These are phyloP conservation scores for Rhinolophus sinicus DNA, from an alignment of 2,113 vertebrate genomes.

Conservation along the genomic window DNA sequence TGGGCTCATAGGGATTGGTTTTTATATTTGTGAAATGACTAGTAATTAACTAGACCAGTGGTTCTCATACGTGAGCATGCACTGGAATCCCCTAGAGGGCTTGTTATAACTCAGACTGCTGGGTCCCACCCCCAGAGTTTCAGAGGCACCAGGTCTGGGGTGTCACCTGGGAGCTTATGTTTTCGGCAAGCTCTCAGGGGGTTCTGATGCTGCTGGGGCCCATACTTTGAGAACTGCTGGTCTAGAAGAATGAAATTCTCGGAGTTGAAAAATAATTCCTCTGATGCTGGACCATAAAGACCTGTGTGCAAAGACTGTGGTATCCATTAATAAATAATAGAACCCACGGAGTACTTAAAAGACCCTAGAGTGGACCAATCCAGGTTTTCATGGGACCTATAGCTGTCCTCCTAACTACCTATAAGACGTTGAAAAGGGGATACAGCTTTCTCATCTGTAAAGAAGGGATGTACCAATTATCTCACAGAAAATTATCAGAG, in stretches of 20 bases:
- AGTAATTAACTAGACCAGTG: neutral
- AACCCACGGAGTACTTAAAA: neutral
- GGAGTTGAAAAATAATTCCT: neutral
- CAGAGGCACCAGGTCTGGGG: neutral
- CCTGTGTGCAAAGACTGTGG: neutral
- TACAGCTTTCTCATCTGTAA: neutral
- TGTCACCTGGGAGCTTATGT: neutral
- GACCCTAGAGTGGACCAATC: neutral
- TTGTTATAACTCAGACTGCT: neutral
- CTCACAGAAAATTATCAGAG: neutral
- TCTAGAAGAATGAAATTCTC: neutral
- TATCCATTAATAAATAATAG: rapidly evolving
- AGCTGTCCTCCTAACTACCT: neutral
- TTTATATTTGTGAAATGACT: neutral
- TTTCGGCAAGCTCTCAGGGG: neutral
- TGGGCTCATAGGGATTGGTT: neutral
- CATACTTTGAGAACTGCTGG: neutral
- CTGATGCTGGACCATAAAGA: neutral
- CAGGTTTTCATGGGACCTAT: neutral
- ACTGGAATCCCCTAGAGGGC: neutral
- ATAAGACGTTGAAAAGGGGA: neutral
- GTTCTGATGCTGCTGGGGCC: neutral
- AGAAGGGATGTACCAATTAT: neutral
- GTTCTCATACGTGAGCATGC: neutral
- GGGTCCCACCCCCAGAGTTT: neutral